phyloP scores from a whole-genome alignment of 1,140 invertebrate genomes.

The Drosophila triauraria region DNA sequence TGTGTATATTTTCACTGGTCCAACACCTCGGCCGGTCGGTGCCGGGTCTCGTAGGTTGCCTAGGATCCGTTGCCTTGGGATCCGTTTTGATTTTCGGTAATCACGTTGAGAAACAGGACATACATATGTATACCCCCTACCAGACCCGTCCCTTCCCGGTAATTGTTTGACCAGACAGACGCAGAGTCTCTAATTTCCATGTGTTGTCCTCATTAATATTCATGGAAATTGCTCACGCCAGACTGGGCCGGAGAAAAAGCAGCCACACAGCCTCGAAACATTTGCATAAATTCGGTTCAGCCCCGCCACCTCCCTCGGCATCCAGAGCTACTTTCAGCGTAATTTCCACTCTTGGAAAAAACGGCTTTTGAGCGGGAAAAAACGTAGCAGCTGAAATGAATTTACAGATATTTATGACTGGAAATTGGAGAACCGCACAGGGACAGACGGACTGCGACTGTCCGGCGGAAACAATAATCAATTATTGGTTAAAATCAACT shows the following conservation, averaged over 20 bases:
- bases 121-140: constrained; percentile 46
- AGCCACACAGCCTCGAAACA: constrained; percentile 24
- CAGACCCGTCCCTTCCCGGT: background rate
- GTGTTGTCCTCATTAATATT: constrained; percentile 80
- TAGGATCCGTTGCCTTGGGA: constrained; percentile 20
- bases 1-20: constrained; percentile 62
- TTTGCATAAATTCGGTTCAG: constrained; percentile 75
- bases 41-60: constrained; percentile 17
- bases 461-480: constrained; percentile 73
- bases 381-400: constrained; percentile 51
- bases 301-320: background rate
- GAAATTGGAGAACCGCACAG: constrained; percentile 23
- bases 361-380: constrained; percentile 42
- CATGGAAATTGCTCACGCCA: constrained; percentile 63
- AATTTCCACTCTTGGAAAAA: constrained; percentile 45
- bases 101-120: constrained; percentile 46
- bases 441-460: background rate
- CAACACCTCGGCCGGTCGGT: constrained; percentile 52
- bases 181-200: constrained; percentile 70
- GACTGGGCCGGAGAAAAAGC: constrained; percentile 57
- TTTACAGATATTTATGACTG: constrained; percentile 61
- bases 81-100: constrained; percentile 70
- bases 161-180: constrained; percentile 59
- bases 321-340: constrained; percentile 9
- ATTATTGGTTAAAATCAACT: constrained; percentile 83